Evolutionary conservation across 1,140 invertebrate species (phyloP).

Genomic region (Zaprionus lachaisei): DNA sequence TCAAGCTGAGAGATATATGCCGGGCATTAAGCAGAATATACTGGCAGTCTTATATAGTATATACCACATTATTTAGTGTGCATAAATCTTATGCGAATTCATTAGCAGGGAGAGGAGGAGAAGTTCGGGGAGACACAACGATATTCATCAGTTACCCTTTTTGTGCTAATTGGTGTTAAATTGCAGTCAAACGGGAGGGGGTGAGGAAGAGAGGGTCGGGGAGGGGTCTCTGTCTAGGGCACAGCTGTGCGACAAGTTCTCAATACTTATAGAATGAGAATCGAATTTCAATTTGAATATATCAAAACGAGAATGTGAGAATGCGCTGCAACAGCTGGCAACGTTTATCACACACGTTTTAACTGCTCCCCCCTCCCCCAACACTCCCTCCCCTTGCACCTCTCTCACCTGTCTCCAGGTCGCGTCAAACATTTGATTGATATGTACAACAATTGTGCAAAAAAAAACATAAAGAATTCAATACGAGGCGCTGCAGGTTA

Average conservation of each 20-base stretch:
- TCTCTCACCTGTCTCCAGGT: not conserved
- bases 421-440: slow-evolving; percentile 35
- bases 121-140: slow-evolving; percentile 24
- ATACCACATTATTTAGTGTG: slow-evolving; percentile 18
- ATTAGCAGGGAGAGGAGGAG: slow-evolving; percentile 26
- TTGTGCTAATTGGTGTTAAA: slow-evolving; percentile 73
- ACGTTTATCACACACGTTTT: slow-evolving; percentile 51
- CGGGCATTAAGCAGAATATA: slow-evolving; percentile 39
- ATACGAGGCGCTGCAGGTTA: slow-evolving; percentile 5
- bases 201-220: not conserved
- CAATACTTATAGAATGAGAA: slow-evolving; percentile 15
- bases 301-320: slow-evolving; percentile 37
- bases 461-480: slow-evolving; percentile 22
- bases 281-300: slow-evolving; percentile 51
- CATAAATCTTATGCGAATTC: slow-evolving; percentile 48
- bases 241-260: slow-evolving; percentile 68
- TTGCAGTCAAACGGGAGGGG: slow-evolving; percentile 33
- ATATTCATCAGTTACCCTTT: slow-evolving; percentile 72
- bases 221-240: slow-evolving; percentile 57
- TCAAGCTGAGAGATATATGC: slow-evolving; percentile 31
- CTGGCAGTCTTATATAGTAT: slow-evolving; percentile 48
- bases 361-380: slow-evolving; percentile 3
- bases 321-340: slow-evolving; percentile 59
- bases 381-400: not conserved
- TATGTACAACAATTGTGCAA: slow-evolving; percentile 59